A percentile compares a stretch with the other conserved stretches of the same genome.
Evolutionary conservation across 2,888 invertebrate genomes (phyloP).

Genomic region (Xanthostigma xanthostigma): DNA sequence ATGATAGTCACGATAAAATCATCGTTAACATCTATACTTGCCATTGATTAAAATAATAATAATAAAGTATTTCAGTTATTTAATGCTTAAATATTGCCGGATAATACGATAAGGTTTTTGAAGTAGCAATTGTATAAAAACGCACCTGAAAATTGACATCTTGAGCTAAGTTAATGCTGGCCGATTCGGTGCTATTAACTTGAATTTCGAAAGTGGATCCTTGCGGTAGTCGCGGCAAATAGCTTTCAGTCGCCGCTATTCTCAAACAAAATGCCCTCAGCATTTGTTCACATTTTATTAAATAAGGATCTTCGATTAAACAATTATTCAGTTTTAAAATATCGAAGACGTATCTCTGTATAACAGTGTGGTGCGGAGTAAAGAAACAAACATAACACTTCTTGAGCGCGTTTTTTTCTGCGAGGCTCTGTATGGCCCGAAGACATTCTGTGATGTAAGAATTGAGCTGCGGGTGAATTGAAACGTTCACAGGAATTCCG

Average conservation of each 20-base stretch:
- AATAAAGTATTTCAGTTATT: too few species aligned
- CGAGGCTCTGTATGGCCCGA: constrained; percentile 33
- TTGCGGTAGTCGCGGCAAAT: constrained; percentile 34
- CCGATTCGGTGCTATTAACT: constrained; percentile 42
- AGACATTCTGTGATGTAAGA: constrained; percentile 42
- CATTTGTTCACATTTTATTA: constrained; percentile 43
- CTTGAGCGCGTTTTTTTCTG: constrained; percentile 33
- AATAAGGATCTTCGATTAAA: constrained; percentile 37
- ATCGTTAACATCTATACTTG: too few species aligned
- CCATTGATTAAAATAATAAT: too few species aligned
- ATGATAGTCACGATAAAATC: too few species aligned
- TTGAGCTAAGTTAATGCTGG: constrained; percentile 35
- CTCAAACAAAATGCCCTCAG: constrained; percentile 44
- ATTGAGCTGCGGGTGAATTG: constrained; percentile 47
- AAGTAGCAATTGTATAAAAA: background rate
- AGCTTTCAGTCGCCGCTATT: constrained; percentile 32
- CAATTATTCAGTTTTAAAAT: constrained; percentile 18
- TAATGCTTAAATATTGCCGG: too few species aligned
- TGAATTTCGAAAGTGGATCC: constrained; percentile 43
- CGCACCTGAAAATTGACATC: constrained; percentile 33
- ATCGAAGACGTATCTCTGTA: constrained; percentile 34
- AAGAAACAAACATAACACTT: constrained; percentile 36
- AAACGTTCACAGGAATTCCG: constrained; percentile 40
- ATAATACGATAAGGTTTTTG: too few species aligned
- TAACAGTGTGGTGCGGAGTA: constrained; percentile 25